Evolutionary conservation across 2,888 invertebrate genomes (phyloP), one percentile per base, ranked within the genome.

Genomic region (Nebria brevicollis): DNA sequence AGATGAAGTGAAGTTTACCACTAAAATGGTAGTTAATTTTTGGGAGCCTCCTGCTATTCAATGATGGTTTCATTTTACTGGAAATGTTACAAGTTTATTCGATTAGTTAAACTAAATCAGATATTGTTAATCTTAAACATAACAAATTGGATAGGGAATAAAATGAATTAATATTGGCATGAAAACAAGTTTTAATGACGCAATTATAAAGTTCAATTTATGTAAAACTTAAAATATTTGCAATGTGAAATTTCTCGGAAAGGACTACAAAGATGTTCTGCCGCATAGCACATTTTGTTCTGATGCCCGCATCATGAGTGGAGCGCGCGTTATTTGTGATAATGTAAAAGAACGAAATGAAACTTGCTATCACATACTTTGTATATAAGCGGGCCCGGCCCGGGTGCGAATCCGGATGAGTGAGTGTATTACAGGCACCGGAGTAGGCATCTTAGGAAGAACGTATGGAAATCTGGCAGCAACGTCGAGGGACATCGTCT

Each of bases 261-360:
- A 20, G 20, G 20, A 20, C 20, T 20, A 20, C 20, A 20, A 20
- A 20, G 20, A 20, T 20, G 20, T 20, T 20, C 20, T 20, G 20
- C 20, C 20, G 20, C 20, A 20, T 20, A 20, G 20, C 20, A 20
- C 5, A 4, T 34, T 34, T 34, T 34, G 34, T 34, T 34, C 54
- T 54, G 7, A 54, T 54, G 54, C 54, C 54, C 54, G 54, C 54
- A 54, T 54, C 54, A 34, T 34, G 34, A 34, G 7, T 54, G 54
- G 54, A 54, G 54, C 54, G 54, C 64, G 15, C 68, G 15, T 66
- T 77, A 77, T 77, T 77, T 77, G 77, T 70, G 77, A 77, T 77
- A 77, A 77, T 70, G 77, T 70, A 77, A 70, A 77, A 72, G 70
- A 77, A 77, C 77, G 77, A 77, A 77, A 77, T 77, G 77, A 77